Conservation (phyloP, 2,888 invertebrate species). For the Stictocephala bisonia region DNA sequence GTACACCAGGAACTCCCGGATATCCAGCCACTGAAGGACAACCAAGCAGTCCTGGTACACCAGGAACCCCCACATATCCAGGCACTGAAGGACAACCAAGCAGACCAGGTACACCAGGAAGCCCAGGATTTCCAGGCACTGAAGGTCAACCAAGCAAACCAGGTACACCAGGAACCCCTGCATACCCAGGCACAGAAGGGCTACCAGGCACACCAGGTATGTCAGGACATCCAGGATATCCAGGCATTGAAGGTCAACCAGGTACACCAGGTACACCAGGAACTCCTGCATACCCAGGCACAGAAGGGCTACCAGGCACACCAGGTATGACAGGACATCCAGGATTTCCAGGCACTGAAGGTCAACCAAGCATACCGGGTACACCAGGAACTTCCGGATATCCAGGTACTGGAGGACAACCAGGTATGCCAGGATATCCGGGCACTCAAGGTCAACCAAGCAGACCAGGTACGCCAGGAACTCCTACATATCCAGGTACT, state of each 20-base stretch:
- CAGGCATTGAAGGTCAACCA: constrained; percentile 48
- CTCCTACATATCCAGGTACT: constrained; percentile 57
- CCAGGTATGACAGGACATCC: constrained; percentile 52
- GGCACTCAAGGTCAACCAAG: constrained; percentile 62
- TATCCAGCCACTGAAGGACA: constrained; percentile 60
- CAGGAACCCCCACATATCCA: constrained; percentile 57
- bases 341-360: constrained; percentile 49
- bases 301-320: constrained; percentile 48
- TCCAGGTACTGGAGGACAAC: constrained; percentile 50
- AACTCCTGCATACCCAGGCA: constrained; percentile 63
- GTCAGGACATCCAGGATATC: constrained; percentile 62
- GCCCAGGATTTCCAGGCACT: constrained; percentile 38
- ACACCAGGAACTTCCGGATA: too few species aligned
- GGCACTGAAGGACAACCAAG: constrained; percentile 59
- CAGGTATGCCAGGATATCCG: constrained; percentile 62
- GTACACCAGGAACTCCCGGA: constrained; percentile 48
- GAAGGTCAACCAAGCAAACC: constrained; percentile 53
- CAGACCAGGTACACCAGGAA: constrained; percentile 31
- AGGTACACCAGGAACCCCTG: constrained; percentile 56
- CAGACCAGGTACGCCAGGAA: constrained; percentile 51
- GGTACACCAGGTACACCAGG: constrained; percentile 55
- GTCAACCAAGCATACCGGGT: constrained; percentile 61
- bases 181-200: constrained; percentile 55
- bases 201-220: constrained; percentile 54
- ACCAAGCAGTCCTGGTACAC: constrained; percentile 57